phyloP scores from a whole-genome alignment of 2,888 invertebrate species.

The Oxycera nigricornis region DNA sequence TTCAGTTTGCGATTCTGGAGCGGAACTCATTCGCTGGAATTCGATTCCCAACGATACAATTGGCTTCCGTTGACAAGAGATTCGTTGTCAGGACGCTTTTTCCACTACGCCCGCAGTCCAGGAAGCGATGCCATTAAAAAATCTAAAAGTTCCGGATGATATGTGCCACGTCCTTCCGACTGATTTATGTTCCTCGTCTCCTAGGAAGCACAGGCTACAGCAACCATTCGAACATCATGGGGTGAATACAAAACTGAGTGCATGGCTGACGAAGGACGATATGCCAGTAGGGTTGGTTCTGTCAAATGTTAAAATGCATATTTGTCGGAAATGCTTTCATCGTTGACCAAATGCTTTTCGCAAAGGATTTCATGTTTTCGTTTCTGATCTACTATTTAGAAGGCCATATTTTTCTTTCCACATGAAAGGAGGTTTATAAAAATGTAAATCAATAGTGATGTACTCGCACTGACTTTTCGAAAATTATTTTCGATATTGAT shows the following conservation, averaged over 20 bases:
- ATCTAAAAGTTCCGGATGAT: slow-evolving; percentile 43
- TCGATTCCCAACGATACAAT: slow-evolving; percentile 38
- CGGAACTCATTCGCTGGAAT: slow-evolving; percentile 37
- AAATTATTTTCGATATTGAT: too few species aligned
- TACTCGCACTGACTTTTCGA: too few species aligned
- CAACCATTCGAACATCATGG: slow-evolving; percentile 17
- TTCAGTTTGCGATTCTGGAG: slow-evolving; percentile 17
- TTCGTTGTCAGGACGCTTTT: slow-evolving; percentile 19
- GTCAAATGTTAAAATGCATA: too few species aligned
- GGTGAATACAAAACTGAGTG: slow-evolving; percentile 28
- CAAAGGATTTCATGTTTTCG: too few species aligned
- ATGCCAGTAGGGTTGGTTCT: not conserved
- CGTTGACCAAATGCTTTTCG: too few species aligned
- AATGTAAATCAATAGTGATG: too few species aligned
- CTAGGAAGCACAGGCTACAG: slow-evolving; percentile 8
- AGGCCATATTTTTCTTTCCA: too few species aligned
- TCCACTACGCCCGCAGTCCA: not conserved
- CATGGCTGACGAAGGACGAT: not conserved
- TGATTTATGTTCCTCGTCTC: slow-evolving; percentile 39
- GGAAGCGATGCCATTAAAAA: slow-evolving; percentile 41
- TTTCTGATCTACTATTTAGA: too few species aligned
- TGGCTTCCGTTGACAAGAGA: slow-evolving; percentile 30
- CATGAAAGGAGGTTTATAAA: too few species aligned
- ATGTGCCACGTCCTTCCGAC: slow-evolving; percentile 44
- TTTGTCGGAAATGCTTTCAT: too few species aligned